Conservation (phyloP, 2,113 vertebrate species). For the Oryzias celebensis region DNA sequence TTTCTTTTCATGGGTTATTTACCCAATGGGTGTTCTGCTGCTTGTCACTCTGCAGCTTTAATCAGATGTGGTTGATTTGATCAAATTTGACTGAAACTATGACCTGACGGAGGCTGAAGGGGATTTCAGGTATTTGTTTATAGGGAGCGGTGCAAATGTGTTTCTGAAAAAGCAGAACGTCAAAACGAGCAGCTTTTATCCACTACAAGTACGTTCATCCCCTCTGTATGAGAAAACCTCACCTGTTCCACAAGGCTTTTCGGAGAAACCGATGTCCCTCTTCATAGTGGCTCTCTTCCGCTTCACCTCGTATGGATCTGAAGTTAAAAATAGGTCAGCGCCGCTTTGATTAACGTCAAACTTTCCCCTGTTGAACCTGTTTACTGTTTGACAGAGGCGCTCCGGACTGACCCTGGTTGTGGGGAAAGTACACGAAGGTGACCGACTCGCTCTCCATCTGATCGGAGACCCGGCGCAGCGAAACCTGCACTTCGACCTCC, state of each 20-base stretch:
- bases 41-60: no score
- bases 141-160: no score
- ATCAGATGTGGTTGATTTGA: no score
- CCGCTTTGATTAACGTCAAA: background rate
- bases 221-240: conserved; percentile 46
- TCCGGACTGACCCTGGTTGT: conserved; percentile 76
- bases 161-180: no score
- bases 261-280: conserved; percentile 61
- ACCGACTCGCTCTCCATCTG: conserved; percentile 86
- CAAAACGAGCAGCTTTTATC: no score
- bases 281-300: conserved; percentile 71
- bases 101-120: no score
- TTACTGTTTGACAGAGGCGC: background rate
- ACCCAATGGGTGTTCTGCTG: no score
- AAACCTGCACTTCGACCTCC: conserved; percentile 81
- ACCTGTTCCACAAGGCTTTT: conserved; percentile 65
- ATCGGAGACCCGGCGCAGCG: conserved; percentile 84
- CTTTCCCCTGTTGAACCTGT: background rate
- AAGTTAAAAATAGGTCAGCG: conserved; percentile 15
- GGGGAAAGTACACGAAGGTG: conserved; percentile 84
- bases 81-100: no score
- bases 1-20: no score
- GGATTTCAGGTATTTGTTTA: no score
- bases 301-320: conserved; percentile 81
- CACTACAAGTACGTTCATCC: no score